Conservation (phyloP, 1,140 invertebrate genomes). For the Meloidogyne hapla region DNA sequence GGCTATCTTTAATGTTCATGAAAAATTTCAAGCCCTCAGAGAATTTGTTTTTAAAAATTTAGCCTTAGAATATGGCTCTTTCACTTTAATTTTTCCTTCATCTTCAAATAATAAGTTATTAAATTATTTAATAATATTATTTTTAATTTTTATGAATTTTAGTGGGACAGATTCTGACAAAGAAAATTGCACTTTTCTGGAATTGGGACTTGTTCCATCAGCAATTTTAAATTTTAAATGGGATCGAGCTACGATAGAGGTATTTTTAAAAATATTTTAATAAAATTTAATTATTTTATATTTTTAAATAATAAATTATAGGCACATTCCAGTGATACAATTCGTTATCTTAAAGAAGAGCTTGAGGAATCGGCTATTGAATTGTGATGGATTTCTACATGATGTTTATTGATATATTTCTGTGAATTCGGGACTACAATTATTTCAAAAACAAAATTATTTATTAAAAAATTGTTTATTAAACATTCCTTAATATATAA, state of each 20-base stretch:
- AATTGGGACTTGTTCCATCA: slow-evolving; percentile 44
- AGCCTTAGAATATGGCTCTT: slow-evolving; percentile 25
- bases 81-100: slow-evolving; percentile 18
- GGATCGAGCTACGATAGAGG: slow-evolving; percentile 23
- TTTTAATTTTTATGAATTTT: not conserved
- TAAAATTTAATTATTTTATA: not conserved
- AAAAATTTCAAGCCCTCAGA: slow-evolving; percentile 29
- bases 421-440: no score
- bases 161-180: slow-evolving; percentile 9
- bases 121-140: not conserved
- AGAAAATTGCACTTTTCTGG: slow-evolving; percentile 29
- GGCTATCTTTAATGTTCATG: slow-evolving; percentile 49
- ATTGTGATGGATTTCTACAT: not conserved
- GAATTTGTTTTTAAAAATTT: slow-evolving; percentile 35
- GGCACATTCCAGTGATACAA: not conserved
- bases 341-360: not conserved
- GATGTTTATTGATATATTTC: no score
- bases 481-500: no score
- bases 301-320: not conserved
- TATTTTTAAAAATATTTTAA: no score
- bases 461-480: no score
- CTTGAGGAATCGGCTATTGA: not conserved
- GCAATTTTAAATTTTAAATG: slow-evolving; percentile 44
- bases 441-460: no score
- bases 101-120: slow-evolving; percentile 9